Evolutionary conservation across 2,113 vertebrate genomes (phyloP).

Genomic region (Trinectes maculatus): DNA sequence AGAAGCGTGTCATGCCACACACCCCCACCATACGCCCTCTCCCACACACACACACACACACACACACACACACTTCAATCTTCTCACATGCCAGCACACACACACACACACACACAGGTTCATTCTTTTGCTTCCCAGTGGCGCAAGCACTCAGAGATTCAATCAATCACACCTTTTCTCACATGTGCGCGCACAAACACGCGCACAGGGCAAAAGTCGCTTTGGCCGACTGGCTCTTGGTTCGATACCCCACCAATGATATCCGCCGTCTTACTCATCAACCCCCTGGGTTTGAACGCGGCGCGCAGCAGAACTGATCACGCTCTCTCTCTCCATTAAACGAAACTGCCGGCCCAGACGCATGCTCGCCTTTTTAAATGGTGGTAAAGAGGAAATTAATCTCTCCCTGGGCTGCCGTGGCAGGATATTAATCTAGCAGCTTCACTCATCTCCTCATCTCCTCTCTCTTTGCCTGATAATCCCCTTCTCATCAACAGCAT

Average conservation of each 20-base stretch:
- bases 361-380: constrained; percentile 58
- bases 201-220: constrained; percentile 39
- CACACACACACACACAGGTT: constrained; percentile 31
- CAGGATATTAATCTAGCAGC: constrained; percentile 81
- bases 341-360: constrained; percentile 15
- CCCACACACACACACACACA: constrained; percentile 5
- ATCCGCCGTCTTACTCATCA: constrained; percentile 47
- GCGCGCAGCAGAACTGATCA: constrained; percentile 22
- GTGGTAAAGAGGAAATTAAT: constrained; percentile 80
- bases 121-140: constrained; percentile 55
- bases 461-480: constrained; percentile 63
- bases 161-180: constrained; percentile 69
- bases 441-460: constrained; percentile 70
- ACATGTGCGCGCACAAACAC: constrained; percentile 15
- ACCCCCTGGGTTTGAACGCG: constrained; percentile 1
- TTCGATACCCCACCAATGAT: constrained; percentile 53
- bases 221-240: constrained; percentile 33
- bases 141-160: constrained; percentile 66
- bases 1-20: constrained; percentile 58
- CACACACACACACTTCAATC: constrained; percentile 41
- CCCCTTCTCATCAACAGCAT: constrained; percentile 67
- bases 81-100: constrained; percentile 48
- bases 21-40: constrained; percentile 23
- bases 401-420: constrained; percentile 64
- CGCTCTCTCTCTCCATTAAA: constrained; percentile 41